These are phyloP conservation scores for Polyodon spathula DNA, from an alignment of 2,113 vertebrate species.

Conservation along the genomic window DNA sequence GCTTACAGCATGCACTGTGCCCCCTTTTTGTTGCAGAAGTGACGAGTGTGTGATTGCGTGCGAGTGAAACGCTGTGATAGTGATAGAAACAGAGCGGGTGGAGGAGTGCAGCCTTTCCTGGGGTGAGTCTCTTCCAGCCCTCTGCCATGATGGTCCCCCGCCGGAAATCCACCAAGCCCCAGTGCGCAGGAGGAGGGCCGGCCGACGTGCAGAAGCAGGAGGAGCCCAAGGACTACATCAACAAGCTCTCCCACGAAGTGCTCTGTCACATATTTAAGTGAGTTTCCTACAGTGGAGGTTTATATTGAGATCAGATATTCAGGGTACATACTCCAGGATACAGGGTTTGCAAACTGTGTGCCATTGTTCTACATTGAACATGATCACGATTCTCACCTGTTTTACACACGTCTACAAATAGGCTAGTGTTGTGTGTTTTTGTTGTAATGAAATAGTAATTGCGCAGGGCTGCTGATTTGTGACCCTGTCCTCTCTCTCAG, in stretches of 20 bases:
- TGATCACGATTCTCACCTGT: too few species aligned
- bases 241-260: slow-evolving; percentile 95
- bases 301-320: too few species aligned
- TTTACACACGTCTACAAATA: background rate
- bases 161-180: slow-evolving; percentile 75
- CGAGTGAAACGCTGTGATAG: background rate
- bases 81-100: background rate
- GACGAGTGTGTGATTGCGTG: background rate
- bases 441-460: background rate
- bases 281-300: too few species aligned
- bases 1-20: background rate
- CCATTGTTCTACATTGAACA: too few species aligned
- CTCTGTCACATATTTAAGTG: slow-evolving; percentile 97
- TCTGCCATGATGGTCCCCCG: slow-evolving; percentile 74
- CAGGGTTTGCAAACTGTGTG: too few species aligned
- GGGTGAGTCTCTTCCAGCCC: slow-evolving; percentile 14
- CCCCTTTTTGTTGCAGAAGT: slow-evolving; percentile 3
- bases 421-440: slow-evolving; percentile 5
- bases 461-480: background rate
- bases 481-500: slow-evolving; percentile 43
- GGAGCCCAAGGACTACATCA: slow-evolving; percentile 92
- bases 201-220: slow-evolving; percentile 38
- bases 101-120: slow-evolving; percentile 5
- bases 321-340: too few species aligned
- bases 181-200: slow-evolving; percentile 39